These are phyloP conservation scores for Trichogramma evanescens DNA, from an alignment of 2,888 invertebrate species.

Conservation along the genomic window DNA sequence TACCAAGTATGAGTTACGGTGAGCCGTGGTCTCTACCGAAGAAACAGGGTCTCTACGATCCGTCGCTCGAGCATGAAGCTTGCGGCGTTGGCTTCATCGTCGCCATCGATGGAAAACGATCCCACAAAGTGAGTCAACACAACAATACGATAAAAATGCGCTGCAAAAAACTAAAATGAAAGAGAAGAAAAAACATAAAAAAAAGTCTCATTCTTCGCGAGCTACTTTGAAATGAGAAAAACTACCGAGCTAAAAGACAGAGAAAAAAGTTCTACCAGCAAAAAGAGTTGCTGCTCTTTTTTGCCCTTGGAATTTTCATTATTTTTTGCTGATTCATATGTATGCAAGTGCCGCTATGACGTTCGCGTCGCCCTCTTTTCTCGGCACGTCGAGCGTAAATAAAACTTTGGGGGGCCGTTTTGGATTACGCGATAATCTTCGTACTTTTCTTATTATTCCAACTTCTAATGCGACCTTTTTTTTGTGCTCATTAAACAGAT, in stretches of 20 bases:
- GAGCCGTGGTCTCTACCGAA: slow-evolving; percentile 77
- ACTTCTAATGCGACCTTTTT: not conserved
- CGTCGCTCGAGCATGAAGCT: slow-evolving; percentile 89
- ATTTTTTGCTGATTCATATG: too few relatives aligned
- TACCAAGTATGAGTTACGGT: slow-evolving; percentile 48
- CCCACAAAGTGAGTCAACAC: slow-evolving; percentile 68
- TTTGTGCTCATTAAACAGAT: slow-evolving; percentile 58
- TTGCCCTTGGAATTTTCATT: too few relatives aligned
- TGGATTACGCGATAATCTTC: not conserved
- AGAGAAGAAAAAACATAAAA: not conserved
- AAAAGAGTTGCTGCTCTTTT: too few relatives aligned
- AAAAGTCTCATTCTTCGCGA: too few relatives aligned
- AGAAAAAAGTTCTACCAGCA: too few relatives aligned
- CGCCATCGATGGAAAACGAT: slow-evolving; percentile 89
- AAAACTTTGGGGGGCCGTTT: not conserved
- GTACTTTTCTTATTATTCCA: not conserved
- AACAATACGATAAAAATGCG: not conserved
- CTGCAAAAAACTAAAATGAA: not conserved
- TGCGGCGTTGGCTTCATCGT: slow-evolving; percentile 99
- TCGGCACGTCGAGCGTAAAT: not conserved
- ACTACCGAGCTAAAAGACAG: too few relatives aligned
- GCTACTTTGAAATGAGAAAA: too few relatives aligned
- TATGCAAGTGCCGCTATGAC: too few relatives aligned
- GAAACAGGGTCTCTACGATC: slow-evolving; percentile 93
- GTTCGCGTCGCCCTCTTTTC: not conserved